Evolutionary conservation across 2,888 invertebrate species (phyloP), one percentile per base, ranked within the genome.

Genomic region (Eristalis tenax): DNA sequence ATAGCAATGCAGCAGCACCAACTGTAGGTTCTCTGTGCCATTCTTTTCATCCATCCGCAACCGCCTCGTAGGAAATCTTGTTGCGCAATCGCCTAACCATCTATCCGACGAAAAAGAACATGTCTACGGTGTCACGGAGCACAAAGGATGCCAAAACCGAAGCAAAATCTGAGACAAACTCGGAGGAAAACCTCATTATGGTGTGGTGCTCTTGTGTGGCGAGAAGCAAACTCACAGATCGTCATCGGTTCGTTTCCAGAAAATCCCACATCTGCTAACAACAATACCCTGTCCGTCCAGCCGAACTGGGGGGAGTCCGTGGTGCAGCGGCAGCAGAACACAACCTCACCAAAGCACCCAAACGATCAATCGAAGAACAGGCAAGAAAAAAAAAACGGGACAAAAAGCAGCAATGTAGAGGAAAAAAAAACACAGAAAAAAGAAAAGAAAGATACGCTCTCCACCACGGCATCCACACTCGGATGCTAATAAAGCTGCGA

Each of bases 401-500:
- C 35, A 28, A 32, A 61, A 43, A 70, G 13, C 26, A n/a, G 11
- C 69, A 69, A n/a, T n/a, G n/a, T n/a, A n/a, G n/a, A n/a, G n/a
- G n/a, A n/a, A 57, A 64, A 69, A 69, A 23, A 32, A 57, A 28
- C 64, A 69, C 40, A 43, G 59, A 70, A 38, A 69, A 69, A 57
- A 43, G 65, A 70, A 38, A 75, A 38, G 65, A 59, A 59, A 59
- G 26, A 59, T 13, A 59, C 68, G 59, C 69, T 75, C 78, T 56
- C 71, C 69, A 74, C 68, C 76, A 76, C 69, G 64, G 75, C 83
- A 61, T 57, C 83, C 83, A 83, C 83, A 87, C 79, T 64, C 59
- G 79, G 87, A 87, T 87, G 87, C 87, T 87, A 87, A 87, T 87
- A 87, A 76, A 87, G 87, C 83, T 76, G 83, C 87, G 87, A 87